These are phyloP conservation scores for Sinopyrophorus schimmeli DNA, from an alignment of 2,888 invertebrate species.

Conservation along the genomic window DNA sequence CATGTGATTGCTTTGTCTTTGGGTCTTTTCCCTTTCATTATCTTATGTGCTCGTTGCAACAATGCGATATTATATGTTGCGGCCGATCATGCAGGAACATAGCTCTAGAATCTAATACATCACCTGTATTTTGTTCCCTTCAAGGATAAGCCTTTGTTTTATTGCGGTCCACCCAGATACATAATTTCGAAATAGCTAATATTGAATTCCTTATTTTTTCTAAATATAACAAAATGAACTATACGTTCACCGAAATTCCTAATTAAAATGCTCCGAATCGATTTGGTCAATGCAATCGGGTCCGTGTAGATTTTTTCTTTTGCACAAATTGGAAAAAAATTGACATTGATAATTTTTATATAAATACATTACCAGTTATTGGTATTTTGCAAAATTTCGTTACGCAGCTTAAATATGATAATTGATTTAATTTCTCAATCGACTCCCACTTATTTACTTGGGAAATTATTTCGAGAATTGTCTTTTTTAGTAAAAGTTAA, in stretches of 20 bases:
- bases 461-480: too few species aligned
- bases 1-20: constrained; percentile 27
- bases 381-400: too few species aligned
- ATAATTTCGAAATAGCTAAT: background rate
- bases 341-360: too few species aligned
- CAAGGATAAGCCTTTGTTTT: constrained; percentile 20
- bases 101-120: background rate
- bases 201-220: constrained; percentile 2
- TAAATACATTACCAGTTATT: too few species aligned
- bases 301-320: too few species aligned
- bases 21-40: constrained; percentile 25
- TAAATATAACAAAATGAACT: background rate
- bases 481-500: too few species aligned
- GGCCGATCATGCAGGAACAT: constrained; percentile 3
- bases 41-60: constrained; percentile 13
- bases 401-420: too few species aligned
- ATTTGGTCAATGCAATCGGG: too few species aligned
- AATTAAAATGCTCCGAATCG: too few species aligned
- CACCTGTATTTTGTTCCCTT: constrained; percentile 11
- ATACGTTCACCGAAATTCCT: background rate
- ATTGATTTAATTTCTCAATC: too few species aligned
- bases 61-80: constrained; percentile 16
- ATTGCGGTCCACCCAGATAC: constrained; percentile 12
- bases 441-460: too few species aligned
- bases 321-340: too few species aligned